Percentiles rank a stretch among this genome's conserved stretches.
phyloP scores from a whole-genome alignment of 2,888 invertebrate species.

The Therioaphis trifolii region DNA sequence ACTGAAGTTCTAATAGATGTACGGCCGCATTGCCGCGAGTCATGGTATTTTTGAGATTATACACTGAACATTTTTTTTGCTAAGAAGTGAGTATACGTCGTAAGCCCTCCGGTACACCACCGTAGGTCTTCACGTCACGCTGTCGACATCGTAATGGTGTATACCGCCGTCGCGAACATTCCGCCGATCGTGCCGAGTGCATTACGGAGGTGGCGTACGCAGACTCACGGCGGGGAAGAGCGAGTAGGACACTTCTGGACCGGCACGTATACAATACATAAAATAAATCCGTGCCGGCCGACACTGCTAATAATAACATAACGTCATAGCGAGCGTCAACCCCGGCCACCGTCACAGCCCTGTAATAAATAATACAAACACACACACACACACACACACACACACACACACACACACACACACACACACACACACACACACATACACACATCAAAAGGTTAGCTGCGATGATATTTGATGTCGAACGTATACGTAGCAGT shows the following conservation, averaged over 20 bases:
- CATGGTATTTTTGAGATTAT: no score
- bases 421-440: no score
- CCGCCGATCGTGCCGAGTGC: no score
- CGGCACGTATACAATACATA: background rate
- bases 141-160: background rate
- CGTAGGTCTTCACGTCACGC: background rate
- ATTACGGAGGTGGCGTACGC: no score
- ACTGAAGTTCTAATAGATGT: no score
- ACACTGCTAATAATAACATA: background rate
- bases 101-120: background rate
- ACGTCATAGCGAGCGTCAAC: background rate
- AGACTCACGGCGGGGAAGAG: background rate
- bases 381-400: no score
- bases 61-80: no score
- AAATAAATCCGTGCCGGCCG: background rate
- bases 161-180: no score
- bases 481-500: background rate
- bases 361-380: no score
- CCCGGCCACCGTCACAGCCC: background rate
- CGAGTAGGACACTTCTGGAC: background rate
- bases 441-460: background rate
- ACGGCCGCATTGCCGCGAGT: no score
- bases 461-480: constrained; percentile 12
- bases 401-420: no score
- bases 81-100: no score